Base-by-base conservation (phyloP, 1,140 invertebrate genomes). In the Drosophila fuyamai region DNA sequence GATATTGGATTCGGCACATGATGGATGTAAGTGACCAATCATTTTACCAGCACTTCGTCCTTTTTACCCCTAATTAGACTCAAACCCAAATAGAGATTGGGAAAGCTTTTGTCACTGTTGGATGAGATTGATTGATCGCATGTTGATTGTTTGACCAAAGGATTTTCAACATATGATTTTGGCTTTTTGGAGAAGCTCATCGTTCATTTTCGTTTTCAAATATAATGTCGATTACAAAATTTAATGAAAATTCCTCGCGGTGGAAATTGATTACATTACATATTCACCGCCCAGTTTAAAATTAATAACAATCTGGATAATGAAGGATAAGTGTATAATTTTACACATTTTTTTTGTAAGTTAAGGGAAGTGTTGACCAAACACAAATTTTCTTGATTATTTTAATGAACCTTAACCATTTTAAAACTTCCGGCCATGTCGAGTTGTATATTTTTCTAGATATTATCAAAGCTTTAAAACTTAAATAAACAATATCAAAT, bases 51-150 rank as follows among this genome's bases (percentile, higher is more conserved):
- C 8, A 16, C 10, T 6, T 9, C n/a, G n/a, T 36, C 54, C 35
- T 23, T 14, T 16, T 38, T 65, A 27, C 62, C 74, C 59, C 59
- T 84, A 86, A 84, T 84, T 86, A 85, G 61, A 77, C 58, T 58
- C 63, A 74, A 61, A 58, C 41, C 18, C 58, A 46, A 61, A 40
- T 56, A 27, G 44, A 18, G 2, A 18, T 47, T 40, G 16, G 16
- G 13, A 10, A 47, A 63, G 43, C 40, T 53, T 53, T 62, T 76
- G 67, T 71, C 59, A 67, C 77, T 80, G 46, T 60, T 71, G 35
- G 43, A 60, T 35, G 38, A 13, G 35, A 60, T 63, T 85, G 81
- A 85, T 85, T 74, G 81, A 86, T 85, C 65, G 70, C 63, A 75
- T 78, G 60, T 75, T 78, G 79, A 85, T 77, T 73, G 55, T 62